phyloP scores from a whole-genome alignment of 2,888 invertebrate species.

The Noctua fimbriata region DNA sequence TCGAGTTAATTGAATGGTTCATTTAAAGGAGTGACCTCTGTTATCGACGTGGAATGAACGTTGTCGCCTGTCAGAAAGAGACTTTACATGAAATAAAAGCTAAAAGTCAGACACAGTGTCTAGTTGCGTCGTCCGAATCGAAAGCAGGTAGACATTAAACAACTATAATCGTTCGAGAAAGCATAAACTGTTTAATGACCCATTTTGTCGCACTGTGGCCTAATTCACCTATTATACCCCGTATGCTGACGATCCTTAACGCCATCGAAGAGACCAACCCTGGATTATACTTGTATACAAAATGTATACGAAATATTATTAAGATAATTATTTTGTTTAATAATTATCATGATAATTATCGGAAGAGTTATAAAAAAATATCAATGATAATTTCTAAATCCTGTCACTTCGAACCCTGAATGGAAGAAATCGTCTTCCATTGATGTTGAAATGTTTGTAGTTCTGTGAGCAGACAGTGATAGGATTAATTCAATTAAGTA shows the following conservation, averaged over 20 bases:
- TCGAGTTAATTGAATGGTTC: constrained; percentile 14
- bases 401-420: neutral
- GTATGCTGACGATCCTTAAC: neutral
- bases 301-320: no score
- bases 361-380: neutral
- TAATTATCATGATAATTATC: neutral
- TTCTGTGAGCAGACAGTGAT: neutral
- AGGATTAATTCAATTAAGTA: neutral
- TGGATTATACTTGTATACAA: neutral
- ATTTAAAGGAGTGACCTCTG: neutral
- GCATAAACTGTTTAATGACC: neutral
- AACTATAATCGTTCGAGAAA: neutral
- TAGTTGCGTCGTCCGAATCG: no score
- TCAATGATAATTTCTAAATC: neutral
- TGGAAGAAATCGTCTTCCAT: neutral
- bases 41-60: neutral
- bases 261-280: neutral
- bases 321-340: neutral
- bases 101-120: neutral
- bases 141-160: neutral
- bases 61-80: neutral
- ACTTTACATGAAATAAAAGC: neutral
- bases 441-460: neutral
- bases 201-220: neutral
- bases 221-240: neutral